Base-by-base conservation (phyloP, 1,140 invertebrate genomes). In the Euura saliciscinereae region DNA sequence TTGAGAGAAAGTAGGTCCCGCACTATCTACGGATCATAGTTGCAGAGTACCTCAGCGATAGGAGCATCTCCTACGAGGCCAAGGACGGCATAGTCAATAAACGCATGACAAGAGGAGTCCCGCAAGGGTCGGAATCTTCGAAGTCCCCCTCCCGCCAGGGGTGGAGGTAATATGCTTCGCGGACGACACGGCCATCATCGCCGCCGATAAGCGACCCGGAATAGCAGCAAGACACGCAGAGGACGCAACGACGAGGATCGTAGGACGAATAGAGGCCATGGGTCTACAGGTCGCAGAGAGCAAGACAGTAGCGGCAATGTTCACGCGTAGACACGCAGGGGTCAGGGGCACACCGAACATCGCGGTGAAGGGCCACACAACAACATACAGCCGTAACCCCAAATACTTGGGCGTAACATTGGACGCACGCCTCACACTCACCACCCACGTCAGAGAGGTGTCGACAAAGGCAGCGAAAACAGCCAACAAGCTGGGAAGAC, bases 81-180 rank as follows among this genome's bases (percentile, higher is more conserved):
- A n/a, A n/a, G 46, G 46, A n/a, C 7, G 46, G 11, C 7, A 51
- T 8, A 8, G 11, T 7, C 7, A 51, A 7, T 2, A n/a, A 7
- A 8, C 7, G 11, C 7, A 7, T 51, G 11, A 51, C 46, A 7
- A 51, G 46, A n/a, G 46, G 46, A n/a, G 46, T 51, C n/a, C 76
- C 79, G 6, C 80, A 85, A 65, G 78, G 79, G 1, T 79, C 76
- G 6, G 73, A 28, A 43, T 84, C 2, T 73, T 83, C 4, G 69
- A 66, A 6, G 28, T 78, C 10, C 44, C 70, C 6, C 69, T 78
- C 11, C 73, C 77, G 1, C 44, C 73, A 0, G 70, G 69, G 2
- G 66, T 70, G 0, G 42, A 7, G 0, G 4, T 77, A 5, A 43
- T 82, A 0, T 78, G 70, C 0, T 85, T 74, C 67, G 79, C 79